phyloP scores from a whole-genome alignment of 2,888 invertebrate species.

The Netelia inedita region DNA sequence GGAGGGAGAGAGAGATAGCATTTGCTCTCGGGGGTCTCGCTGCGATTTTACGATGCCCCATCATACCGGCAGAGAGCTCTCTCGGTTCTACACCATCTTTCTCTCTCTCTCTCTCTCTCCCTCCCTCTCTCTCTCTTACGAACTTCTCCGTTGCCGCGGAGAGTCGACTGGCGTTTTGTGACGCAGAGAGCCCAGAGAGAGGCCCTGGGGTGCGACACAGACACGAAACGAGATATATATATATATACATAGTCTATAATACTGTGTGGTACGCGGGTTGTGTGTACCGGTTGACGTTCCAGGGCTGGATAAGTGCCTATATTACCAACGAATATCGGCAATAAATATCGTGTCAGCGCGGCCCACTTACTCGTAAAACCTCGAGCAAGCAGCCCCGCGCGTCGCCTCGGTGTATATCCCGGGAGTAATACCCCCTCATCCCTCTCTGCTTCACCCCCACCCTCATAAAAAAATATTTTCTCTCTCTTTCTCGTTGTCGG shows the following conservation, averaged over 20 bases:
- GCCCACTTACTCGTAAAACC: constrained; percentile 79
- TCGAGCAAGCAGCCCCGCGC: constrained; percentile 54
- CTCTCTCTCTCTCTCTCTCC: too few species aligned
- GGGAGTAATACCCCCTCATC: constrained; percentile 1
- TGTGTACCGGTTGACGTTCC: constrained; percentile 61
- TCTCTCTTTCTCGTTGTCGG: constrained; percentile 21
- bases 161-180: constrained; percentile 40
- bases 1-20: neutral
- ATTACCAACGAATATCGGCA: constrained; percentile 77
- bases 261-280: constrained; percentile 33
- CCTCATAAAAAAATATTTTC: neutral
- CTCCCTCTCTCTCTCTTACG: neutral
- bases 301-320: constrained; percentile 73
- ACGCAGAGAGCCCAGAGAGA: constrained; percentile 30
- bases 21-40: constrained; percentile 25
- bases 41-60: constrained; percentile 58
- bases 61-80: constrained; percentile 1
- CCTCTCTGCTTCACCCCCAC: neutral
- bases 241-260: constrained; percentile 23
- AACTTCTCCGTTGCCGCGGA: neutral
- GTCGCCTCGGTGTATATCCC: constrained; percentile 24
- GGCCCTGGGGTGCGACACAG: constrained; percentile 41
- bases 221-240: constrained; percentile 31
- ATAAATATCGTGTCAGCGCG: constrained; percentile 79
- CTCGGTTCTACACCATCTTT: neutral